Conservation (phyloP, 2,797 vertebrate genomes). For the Vireo griseus region DNA sequence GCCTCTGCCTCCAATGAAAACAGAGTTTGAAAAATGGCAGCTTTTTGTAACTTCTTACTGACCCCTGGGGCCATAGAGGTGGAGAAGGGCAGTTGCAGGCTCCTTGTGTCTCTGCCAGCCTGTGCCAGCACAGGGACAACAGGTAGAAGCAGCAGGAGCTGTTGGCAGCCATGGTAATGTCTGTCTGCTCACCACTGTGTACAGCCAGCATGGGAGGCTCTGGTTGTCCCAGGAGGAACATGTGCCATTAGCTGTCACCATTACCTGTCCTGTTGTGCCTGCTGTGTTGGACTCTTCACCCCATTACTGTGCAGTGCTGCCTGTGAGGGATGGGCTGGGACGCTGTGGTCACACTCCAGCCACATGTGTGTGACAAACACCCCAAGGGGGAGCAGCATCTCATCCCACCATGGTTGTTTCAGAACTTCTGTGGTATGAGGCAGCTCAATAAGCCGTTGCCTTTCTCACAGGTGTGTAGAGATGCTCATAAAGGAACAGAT, state of each 20-base stretch:
- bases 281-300: background rate
- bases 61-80: background rate
- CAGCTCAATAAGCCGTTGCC: background rate
- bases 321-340: background rate
- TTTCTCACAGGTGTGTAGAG: conserved; percentile 85
- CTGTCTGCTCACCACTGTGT: background rate
- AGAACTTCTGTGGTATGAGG: background rate
- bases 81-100: background rate
- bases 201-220: background rate
- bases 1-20: background rate
- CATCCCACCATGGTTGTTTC: background rate
- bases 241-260: background rate
- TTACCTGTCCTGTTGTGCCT: background rate
- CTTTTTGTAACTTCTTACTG: background rate
- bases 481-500: conserved; percentile 96
- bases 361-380: background rate
- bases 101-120: background rate
- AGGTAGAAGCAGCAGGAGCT: background rate
- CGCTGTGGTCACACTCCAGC: background rate
- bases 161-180: background rate
- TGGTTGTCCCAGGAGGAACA: background rate
- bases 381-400: background rate
- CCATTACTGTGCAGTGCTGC: background rate
- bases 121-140: background rate
- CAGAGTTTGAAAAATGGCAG: background rate